phyloP scores from a whole-genome alignment of 2,797 vertebrate species.

The Paratrypauchen microcephalus region DNA sequence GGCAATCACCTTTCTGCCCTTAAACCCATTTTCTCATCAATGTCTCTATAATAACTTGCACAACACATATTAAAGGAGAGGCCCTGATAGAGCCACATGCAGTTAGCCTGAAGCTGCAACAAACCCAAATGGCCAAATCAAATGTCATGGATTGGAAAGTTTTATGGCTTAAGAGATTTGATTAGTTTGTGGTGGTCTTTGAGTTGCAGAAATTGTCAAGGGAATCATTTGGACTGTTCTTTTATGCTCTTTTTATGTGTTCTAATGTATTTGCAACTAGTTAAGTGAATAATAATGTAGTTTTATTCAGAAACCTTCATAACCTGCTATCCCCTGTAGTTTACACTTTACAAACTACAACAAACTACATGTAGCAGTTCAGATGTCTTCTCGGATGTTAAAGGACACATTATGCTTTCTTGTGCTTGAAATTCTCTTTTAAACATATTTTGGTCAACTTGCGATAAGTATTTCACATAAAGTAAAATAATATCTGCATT shows the following conservation, averaged over 20 bases:
- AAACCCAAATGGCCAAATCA: neutral
- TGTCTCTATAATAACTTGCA: constrained; percentile 9
- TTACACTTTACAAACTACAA: too few relatives aligned
- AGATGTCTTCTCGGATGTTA: too few relatives aligned
- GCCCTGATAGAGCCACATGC: neutral
- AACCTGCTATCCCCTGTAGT: too few relatives aligned
- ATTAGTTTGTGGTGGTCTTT: neutral
- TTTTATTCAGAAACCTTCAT: neutral
- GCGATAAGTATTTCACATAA: too few relatives aligned
- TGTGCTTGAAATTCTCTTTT: too few relatives aligned
- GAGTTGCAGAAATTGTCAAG: neutral
- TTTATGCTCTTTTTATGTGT: neutral
- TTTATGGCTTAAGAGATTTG: neutral
- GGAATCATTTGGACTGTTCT: neutral
- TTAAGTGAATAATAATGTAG: neutral
- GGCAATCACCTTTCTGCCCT: constrained; percentile 5
- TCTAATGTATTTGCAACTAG: neutral
- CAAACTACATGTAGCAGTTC: too few relatives aligned
- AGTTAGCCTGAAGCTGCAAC: constrained; percentile 1
- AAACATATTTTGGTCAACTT: too few relatives aligned
- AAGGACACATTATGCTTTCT: too few relatives aligned
- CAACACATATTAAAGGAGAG: neutral
- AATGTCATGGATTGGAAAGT: neutral
- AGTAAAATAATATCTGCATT: too few relatives aligned
- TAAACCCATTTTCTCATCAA: constrained; percentile 11